Evolutionary conservation across 64 coral and sea anemone species (phyloP), one percentile per base, ranked within the genome.

Genomic region (Dendronephthya gigantea): DNA sequence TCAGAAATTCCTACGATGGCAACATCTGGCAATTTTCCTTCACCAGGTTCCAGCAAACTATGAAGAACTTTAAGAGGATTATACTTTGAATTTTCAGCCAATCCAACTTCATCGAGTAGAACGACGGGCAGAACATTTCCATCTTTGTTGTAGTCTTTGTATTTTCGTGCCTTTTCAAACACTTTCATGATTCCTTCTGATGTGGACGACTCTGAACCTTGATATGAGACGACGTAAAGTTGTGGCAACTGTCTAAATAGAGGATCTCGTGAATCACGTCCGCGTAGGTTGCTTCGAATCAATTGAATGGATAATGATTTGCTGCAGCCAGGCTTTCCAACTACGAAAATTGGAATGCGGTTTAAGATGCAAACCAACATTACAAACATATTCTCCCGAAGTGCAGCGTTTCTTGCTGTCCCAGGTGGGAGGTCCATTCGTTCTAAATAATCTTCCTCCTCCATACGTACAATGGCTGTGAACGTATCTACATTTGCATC

Each of bases 141-240:
- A 22, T 87, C 37, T 49, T 59, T 85, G 23, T 84, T 62, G 48
- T 79, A 33, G 32, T 41, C 9, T 70, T 88, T 85, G 83, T 92
- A 92, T 48, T 88, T 92, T n/a, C 52, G 79, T 14, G 90, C 90
- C 85, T 92, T 92, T 62, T 92, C 90, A 82, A 92, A 92, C 11
- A 92, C 90, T 43, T 92, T 92, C 0, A 87, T 66, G 22, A 92
- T 92, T 41, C 87, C 90, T 35, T 88, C 90, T 12, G 90, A 92
- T 0, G 90, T 92, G 41, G 90, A 92, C 34, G 90, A 92, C 48
- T 92, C 90, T 48, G 90, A 92, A 3, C 90, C 90, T 89, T 92
- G 90, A 39, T 87, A 62, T 23, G 90, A 92, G 16, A 92, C 87
- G 9, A 92, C 87, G 41, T 84, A 88, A 19, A 92, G 90, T 72